Conservation (phyloP, 2,888 invertebrate species). For the Athrips mouffetella region DNA sequence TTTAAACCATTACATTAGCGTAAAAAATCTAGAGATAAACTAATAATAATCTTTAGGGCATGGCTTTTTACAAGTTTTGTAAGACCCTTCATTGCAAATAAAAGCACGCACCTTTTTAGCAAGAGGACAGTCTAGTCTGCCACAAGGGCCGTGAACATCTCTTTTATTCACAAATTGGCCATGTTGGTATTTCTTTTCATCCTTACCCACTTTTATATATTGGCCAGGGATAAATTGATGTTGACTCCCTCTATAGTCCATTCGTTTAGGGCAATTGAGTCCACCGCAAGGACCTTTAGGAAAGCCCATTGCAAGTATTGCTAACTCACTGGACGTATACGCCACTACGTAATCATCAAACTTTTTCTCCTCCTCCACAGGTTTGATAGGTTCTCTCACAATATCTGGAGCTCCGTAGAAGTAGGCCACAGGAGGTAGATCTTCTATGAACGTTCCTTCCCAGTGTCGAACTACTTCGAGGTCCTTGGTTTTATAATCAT, state of each 20-base stretch:
- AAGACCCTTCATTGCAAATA: slow-evolving; percentile 59
- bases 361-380: slow-evolving; percentile 43
- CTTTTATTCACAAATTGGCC: slow-evolving; percentile 68
- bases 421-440: slow-evolving; percentile 62
- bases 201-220: slow-evolving; percentile 41
- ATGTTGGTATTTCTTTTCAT: slow-evolving; percentile 49
- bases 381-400: slow-evolving; percentile 53
- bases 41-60: slow-evolving; percentile 62
- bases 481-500: slow-evolving; percentile 64
- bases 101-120: slow-evolving; percentile 62
- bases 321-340: slow-evolving; percentile 57
- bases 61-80: slow-evolving; percentile 65
- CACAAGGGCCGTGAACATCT: slow-evolving; percentile 70
- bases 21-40: slow-evolving; percentile 18
- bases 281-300: slow-evolving; percentile 73
- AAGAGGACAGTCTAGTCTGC: slow-evolving; percentile 66
- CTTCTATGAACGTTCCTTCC: slow-evolving; percentile 64
- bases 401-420: slow-evolving; percentile 69
- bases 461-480: slow-evolving; percentile 69
- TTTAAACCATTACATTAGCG: not conserved
- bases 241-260: slow-evolving; percentile 68
- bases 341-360: slow-evolving; percentile 67
- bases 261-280: slow-evolving; percentile 66
- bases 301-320: slow-evolving; percentile 70
- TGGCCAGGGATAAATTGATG: slow-evolving; percentile 68